These are phyloP conservation scores for Lordiphosa clarofinis DNA, from an alignment of 1,140 invertebrate genomes.

Conservation along the genomic window DNA sequence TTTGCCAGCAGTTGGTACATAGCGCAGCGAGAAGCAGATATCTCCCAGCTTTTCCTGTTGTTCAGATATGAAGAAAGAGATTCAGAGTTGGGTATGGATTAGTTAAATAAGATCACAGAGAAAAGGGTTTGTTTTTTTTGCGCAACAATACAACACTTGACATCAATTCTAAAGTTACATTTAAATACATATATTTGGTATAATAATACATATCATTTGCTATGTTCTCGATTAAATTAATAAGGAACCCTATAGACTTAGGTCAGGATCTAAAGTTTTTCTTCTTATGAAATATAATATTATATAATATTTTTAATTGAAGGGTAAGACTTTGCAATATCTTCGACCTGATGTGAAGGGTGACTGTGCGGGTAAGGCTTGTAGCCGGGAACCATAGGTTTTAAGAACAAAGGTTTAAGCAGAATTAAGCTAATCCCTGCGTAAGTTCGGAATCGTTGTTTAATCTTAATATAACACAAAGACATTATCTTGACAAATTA, in stretches of 20 bases:
- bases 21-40: slow-evolving; percentile 99
- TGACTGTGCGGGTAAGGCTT: too few relatives aligned
- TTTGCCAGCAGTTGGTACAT: slow-evolving; percentile 99
- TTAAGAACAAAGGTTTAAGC: too few relatives aligned
- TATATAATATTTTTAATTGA: too few relatives aligned
- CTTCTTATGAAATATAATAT: too few relatives aligned
- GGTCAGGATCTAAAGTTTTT: background rate
- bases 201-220: slow-evolving; percentile 21
- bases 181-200: slow-evolving; percentile 47
- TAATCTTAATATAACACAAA: too few relatives aligned
- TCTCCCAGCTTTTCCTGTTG: slow-evolving; percentile 95
- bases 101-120: slow-evolving; percentile 16
- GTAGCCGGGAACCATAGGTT: too few relatives aligned
- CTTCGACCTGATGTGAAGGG: too few relatives aligned
- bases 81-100: slow-evolving; percentile 15
- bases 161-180: slow-evolving; percentile 59
- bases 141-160: slow-evolving; percentile 63
- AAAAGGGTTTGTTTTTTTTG: background rate
- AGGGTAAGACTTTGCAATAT: too few relatives aligned
- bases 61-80: slow-evolving; percentile 18
- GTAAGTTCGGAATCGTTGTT: too few relatives aligned
- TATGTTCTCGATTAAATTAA: background rate
- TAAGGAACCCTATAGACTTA: background rate
- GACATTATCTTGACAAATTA: too few relatives aligned
- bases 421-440: too few relatives aligned